Base-by-base conservation (phyloP, 2,113 vertebrate genomes). In the Sitta europaea region DNA sequence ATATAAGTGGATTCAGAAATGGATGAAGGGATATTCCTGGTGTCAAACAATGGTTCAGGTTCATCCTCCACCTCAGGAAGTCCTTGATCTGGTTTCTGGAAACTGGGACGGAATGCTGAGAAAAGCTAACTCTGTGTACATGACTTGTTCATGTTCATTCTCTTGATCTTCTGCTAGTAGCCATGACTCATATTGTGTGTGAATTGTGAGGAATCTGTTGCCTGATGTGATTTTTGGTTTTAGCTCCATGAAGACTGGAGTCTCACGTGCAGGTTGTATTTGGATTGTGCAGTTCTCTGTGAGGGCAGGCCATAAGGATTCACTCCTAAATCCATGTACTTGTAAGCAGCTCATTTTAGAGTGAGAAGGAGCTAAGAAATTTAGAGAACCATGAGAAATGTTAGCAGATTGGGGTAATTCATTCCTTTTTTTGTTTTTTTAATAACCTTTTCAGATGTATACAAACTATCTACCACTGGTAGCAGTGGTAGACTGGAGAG, bases 41-140 rank as follows among this genome's bases (percentile, higher is more conserved):
- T n/a, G n/a, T n/a, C n/a, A n/a, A n/a, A n/a, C n/a, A n/a, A 42
- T 88, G 74, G 62, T 36, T 86, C 81, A 92, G 66, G n/a, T 96
- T 90, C 58, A 79, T 95, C 90, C 90, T 95, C 18, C 54, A 13
- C 25, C 57, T 67, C 36, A 31, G 95, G 78, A 96, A 95, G n/a
- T 88, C 81, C 57, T 50, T 33, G 11, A 12, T 63, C 10, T 54
- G 8, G 18, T 92, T 94, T 77, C 90, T 94, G 94, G 73, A 91
- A 95, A 43, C 43, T 43, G 8, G 36, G 40, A 59, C 43, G n/a
- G 66, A 65, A 38, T 63, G 14, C n/a, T 3, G 2, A 80, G 80
- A 45, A 89, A 70, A 83, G 43, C 57, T 81, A 9, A 47, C 77
- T 76, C 42, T 57, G 25, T 29, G 17, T 40, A 25, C 0, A 0